A percentile compares a stretch with the other conserved stretches of the same genome.
These are phyloP conservation scores for Aphaenogaster ashmeadi DNA, from an alignment of 1,140 invertebrate species.

Conservation along the genomic window DNA sequence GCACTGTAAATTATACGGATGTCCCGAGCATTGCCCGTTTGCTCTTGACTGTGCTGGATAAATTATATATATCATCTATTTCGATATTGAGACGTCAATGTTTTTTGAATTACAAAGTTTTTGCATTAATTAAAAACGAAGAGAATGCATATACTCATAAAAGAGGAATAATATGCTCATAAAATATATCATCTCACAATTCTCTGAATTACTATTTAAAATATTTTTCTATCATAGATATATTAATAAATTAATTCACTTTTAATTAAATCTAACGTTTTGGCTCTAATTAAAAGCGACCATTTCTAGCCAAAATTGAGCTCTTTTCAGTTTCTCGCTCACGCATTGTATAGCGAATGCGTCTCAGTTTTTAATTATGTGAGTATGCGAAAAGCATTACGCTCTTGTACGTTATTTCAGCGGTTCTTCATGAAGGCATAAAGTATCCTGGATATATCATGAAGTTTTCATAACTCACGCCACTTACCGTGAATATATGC, in stretches of 20 bases:
- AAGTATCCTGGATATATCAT: conserved; percentile 67
- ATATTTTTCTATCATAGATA: background rate
- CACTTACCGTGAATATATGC: conserved; percentile 75
- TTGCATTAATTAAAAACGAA: background rate
- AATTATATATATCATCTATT: background rate
- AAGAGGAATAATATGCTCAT: background rate
- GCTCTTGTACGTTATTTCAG: conserved; percentile 54
- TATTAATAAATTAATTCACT: conserved; percentile 12
- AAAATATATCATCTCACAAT: background rate
- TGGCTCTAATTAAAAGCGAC: background rate
- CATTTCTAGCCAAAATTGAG: background rate
- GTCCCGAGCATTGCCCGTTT: conserved; percentile 1
- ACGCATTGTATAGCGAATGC: conserved; percentile 9
- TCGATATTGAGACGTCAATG: background rate
- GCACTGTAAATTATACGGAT: conserved; percentile 36
- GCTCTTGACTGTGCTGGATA: background rate
- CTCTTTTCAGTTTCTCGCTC: background rate
- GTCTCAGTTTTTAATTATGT: conserved; percentile 65
- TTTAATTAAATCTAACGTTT: background rate
- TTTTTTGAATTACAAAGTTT: background rate
- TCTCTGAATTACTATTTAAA: background rate
- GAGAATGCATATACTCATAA: background rate
- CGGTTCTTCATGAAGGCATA: conserved; percentile 68
- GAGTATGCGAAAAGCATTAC: conserved; percentile 41
- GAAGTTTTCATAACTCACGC: conserved; percentile 79